A percentile compares a stretch with the other conserved stretches of the same genome.
phyloP scores from a whole-genome alignment of 2,888 invertebrate species.

The Lingula anatina region DNA sequence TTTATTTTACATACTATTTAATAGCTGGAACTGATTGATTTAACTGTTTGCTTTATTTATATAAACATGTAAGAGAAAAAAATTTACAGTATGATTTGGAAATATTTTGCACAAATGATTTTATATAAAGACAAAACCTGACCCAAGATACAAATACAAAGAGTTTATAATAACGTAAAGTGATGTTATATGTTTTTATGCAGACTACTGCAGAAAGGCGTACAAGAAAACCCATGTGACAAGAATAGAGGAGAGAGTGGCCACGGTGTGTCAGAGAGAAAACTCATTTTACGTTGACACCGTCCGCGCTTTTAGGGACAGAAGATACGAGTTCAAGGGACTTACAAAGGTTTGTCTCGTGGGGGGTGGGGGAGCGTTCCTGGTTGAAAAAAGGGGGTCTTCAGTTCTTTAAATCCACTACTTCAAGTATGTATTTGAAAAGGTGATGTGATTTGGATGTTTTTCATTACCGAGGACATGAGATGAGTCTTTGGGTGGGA shows the following conservation, averaged over 20 bases:
- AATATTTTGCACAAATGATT: not conserved
- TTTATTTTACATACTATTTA: too few relatives aligned
- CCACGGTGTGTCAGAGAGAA: conserved; percentile 94
- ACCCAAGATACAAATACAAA: not conserved
- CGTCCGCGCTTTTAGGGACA: conserved; percentile 87
- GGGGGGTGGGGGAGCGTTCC: too few relatives aligned
- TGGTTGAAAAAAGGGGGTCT: too few relatives aligned
- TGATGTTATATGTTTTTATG: conserved; percentile 5
- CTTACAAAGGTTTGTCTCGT: conserved; percentile 82
- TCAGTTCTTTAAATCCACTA: too few relatives aligned
- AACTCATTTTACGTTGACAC: conserved; percentile 99
- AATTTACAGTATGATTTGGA: too few relatives aligned
- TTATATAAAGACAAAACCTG: not conserved
- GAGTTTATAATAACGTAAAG: not conserved
- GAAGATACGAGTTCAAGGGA: conserved; percentile 94
- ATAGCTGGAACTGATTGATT: too few relatives aligned
- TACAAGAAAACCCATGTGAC: conserved; percentile 91
- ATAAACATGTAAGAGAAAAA: too few relatives aligned
- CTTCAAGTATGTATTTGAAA: too few relatives aligned
- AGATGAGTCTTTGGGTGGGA: too few relatives aligned
- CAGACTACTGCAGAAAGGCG: conserved; percentile 88
- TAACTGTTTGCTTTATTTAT: too few relatives aligned
- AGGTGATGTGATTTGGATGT: too few relatives aligned
- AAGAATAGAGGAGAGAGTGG: conserved; percentile 74
- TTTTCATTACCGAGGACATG: too few relatives aligned